Percentiles rank a stretch among this genome's conserved stretches.
Conservation (phyloP, 2,113 vertebrate genomes). For the Hepsetus odoe region DNA sequence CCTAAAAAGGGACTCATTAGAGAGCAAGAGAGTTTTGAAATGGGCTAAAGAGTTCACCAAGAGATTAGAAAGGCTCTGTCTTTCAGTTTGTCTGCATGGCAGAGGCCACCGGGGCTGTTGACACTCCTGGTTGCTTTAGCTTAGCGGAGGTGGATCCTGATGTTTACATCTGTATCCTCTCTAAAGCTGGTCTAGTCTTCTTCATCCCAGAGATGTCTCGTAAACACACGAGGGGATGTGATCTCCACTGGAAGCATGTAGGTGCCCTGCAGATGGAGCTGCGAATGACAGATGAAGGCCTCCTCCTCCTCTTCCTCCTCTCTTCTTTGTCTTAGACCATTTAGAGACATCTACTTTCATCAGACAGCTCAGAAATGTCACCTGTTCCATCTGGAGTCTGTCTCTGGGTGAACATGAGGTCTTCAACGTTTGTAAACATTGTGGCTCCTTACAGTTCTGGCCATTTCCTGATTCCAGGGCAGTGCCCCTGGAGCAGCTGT, state of each 20-base stretch:
- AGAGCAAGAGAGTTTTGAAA: no score
- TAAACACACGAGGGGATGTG: not conserved
- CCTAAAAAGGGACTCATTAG: no score
- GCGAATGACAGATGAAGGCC: slow-evolving; percentile 4
- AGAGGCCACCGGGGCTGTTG: slow-evolving; percentile 31
- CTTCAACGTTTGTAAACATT: no score
- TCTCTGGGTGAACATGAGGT: no score
- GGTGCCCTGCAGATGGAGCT: slow-evolving; percentile 16
- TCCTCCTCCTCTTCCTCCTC: not conserved
- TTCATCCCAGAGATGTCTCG: not conserved
- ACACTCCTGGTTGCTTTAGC: slow-evolving; percentile 19
- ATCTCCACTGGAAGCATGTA: not conserved
- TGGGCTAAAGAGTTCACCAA: fast-evolving
- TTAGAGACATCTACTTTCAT: not conserved
- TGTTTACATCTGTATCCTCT: not conserved
- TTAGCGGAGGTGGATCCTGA: not conserved
- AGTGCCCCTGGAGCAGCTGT: no score
- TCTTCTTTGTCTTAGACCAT: not conserved
- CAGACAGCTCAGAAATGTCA: not conserved
- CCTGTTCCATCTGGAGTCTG: no score
- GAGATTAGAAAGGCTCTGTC: not conserved
- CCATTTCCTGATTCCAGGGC: no score
- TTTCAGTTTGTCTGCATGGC: not conserved
- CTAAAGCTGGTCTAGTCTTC: not conserved
- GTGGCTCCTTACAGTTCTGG: no score